phyloP scores from a whole-genome alignment of 2,113 vertebrate species.

The Silurus glanis region DNA sequence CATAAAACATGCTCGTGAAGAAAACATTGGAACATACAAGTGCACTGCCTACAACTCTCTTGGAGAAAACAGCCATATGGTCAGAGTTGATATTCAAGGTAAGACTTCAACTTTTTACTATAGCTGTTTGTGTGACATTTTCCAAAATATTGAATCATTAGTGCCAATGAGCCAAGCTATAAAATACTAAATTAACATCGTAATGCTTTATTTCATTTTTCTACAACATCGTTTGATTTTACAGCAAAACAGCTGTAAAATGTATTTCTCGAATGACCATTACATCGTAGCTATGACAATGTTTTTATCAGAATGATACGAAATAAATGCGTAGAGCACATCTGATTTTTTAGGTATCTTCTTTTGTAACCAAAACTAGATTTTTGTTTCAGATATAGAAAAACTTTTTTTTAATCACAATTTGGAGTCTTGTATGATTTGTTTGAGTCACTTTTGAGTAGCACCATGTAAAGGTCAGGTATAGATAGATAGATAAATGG shows the following conservation, averaged over 20 bases:
- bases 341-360: too few species aligned
- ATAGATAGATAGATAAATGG: too few species aligned
- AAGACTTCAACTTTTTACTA: background rate
- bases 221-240: background rate
- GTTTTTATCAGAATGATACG: background rate
- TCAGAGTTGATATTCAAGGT: conserved; percentile 45
- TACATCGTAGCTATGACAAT: background rate
- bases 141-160: background rate
- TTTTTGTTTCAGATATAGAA: too few species aligned
- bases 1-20: background rate
- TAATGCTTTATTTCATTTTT: background rate
- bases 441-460: too few species aligned
- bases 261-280: too few species aligned
- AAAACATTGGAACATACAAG: conserved; percentile 50
- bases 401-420: too few species aligned
- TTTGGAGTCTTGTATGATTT: too few species aligned
- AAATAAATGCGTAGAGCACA: too few species aligned
- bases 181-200: background rate
- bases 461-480: too few species aligned
- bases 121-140: background rate
- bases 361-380: too few species aligned
- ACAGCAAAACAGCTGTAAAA: background rate
- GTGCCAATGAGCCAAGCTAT: background rate
- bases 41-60: conserved; percentile 47
- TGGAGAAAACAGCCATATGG: background rate